A percentile compares a stretch with the other conserved stretches of the same genome.
These are phyloP conservation scores for Apis cerana DNA, from an alignment of 1,140 invertebrate species.

Conservation along the genomic window DNA sequence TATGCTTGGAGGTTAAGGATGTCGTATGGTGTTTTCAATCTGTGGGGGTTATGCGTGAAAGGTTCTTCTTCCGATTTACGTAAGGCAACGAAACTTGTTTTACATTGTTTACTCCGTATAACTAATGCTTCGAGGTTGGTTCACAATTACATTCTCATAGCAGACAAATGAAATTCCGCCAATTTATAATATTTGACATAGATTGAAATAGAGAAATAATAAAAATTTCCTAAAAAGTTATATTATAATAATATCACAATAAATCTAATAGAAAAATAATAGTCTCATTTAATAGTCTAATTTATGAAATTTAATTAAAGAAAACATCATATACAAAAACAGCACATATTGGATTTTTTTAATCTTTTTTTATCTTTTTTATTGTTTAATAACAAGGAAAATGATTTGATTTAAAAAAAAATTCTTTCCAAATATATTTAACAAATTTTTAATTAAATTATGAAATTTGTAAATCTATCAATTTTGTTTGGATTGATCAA, in stretches of 20 bases:
- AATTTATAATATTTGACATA: neutral
- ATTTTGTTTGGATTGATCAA: too few species aligned
- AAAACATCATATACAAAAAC: too few species aligned
- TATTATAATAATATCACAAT: neutral
- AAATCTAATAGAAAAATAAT: neutral
- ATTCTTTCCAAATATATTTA: too few species aligned
- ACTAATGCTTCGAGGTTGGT: constrained; percentile 1
- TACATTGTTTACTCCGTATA: constrained; percentile 7
- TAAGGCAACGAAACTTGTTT: constrained; percentile 37
- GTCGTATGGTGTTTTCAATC: constrained; percentile 15
- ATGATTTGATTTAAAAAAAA: too few species aligned
- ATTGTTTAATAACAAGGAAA: too few species aligned
- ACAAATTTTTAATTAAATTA: too few species aligned
- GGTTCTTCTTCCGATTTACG: constrained; percentile 38
- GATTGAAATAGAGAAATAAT: neutral
- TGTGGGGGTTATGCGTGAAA: constrained; percentile 24
- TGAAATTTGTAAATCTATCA: too few species aligned
- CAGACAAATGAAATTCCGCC: neutral
- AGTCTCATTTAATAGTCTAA: neutral
- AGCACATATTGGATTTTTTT: too few species aligned
- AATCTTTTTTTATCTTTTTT: too few species aligned
- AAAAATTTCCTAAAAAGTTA: neutral
- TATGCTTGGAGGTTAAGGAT: constrained; percentile 64
- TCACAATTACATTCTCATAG: neutral
- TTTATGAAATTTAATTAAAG: neutral